A percentile compares a stretch with the other conserved stretches of the same genome.
Evolutionary conservation across 2,888 invertebrate genomes (phyloP).

Genomic region (Apodemia zela): DNA sequence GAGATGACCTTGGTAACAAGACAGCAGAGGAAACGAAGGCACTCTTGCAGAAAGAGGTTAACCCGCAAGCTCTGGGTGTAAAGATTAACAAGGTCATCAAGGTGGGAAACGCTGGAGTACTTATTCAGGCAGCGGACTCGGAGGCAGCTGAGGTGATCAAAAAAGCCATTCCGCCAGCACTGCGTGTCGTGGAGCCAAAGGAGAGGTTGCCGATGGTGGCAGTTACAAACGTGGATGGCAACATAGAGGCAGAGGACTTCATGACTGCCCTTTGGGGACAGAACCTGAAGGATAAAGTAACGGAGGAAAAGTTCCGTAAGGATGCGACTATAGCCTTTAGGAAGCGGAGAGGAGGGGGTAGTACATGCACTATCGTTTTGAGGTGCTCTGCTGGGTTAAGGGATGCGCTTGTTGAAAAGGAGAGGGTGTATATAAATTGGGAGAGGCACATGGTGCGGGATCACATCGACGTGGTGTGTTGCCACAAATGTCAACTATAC

Average conservation of each 20-base stretch:
- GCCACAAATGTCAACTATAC: slow-evolving; percentile 38
- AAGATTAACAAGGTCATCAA: slow-evolving; percentile 1
- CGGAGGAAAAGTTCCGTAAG: not conserved
- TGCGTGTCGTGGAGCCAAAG: slow-evolving; percentile 19
- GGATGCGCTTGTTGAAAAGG: not conserved
- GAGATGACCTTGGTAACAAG: too few relatives aligned
- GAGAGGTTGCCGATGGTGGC: slow-evolving; percentile 8
- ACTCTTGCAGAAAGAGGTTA: too few relatives aligned
- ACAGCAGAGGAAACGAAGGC: too few relatives aligned
- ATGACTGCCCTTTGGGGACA: slow-evolving; percentile 19
- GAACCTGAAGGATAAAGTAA: too few relatives aligned
- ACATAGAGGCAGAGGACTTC: not conserved
- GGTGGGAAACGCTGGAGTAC: slow-evolving; percentile 26
- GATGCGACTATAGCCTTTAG: not conserved
- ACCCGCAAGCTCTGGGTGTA: too few relatives aligned
- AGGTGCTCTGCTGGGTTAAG: not conserved
- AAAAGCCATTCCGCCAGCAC: slow-evolving; percentile 14
- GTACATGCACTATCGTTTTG: not conserved
- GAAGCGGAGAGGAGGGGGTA: not conserved
- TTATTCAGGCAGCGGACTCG: slow-evolving; percentile 23
- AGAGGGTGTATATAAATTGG: slow-evolving; percentile 24
- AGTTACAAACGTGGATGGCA: not conserved
- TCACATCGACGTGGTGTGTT: slow-evolving; percentile 40
- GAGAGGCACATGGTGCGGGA: slow-evolving; percentile 43
- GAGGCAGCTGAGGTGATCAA: slow-evolving; percentile 19